Base-by-base conservation (phyloP, 2,888 invertebrate species). In the Drosophila birchii region DNA sequence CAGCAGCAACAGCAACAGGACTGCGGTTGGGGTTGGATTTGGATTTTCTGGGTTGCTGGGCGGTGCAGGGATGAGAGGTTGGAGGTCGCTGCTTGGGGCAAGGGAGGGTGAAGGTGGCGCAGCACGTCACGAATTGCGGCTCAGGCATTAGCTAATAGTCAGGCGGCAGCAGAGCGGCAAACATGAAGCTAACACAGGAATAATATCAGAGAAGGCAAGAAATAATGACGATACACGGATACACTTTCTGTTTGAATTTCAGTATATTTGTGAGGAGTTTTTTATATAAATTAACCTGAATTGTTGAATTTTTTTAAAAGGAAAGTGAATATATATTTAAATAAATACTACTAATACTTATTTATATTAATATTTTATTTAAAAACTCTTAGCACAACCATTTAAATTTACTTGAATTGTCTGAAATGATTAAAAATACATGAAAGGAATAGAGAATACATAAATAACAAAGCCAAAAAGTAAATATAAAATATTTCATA, bases 91-190 rank as follows among this genome's bases (percentile, higher is more conserved):
- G 34, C 9, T 20, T 29, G 45, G n/a, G 12, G 39, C 12, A 16
- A 38, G 6, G 18, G 39, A n/a, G 41, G 64, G 36, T 5, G 20
- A 41, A 16, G 54, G 43, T 49, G 20, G 59, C 56, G 45, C 51
- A 44, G 60, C 44, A 61, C 41, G 76, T 53, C 69, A 60, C 45
- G 53, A 58, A 49, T 51, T 55, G 67, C 44, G 56, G 64, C 43
- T 56, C 36, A 16, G 64, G 63, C 64, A 75, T 73, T 73, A 73
- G 70, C 70, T 70, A 70, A 70, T 70, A 70, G 70, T 73, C 74
- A 73, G 75, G 67, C 75, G 77, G 79, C 82, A 79, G 80, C 72
- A 63, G 76, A 79, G 82, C 82, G 78, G 80, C 72, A 63, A 78
- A 69, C 73, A 74, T 77, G 75, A 76, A 67, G 77, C 60, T 39